A percentile compares a stretch with the other conserved stretches of the same genome.
Conservation (phyloP, 2,888 invertebrate genomes). For the Yponomeuta sedellus region DNA sequence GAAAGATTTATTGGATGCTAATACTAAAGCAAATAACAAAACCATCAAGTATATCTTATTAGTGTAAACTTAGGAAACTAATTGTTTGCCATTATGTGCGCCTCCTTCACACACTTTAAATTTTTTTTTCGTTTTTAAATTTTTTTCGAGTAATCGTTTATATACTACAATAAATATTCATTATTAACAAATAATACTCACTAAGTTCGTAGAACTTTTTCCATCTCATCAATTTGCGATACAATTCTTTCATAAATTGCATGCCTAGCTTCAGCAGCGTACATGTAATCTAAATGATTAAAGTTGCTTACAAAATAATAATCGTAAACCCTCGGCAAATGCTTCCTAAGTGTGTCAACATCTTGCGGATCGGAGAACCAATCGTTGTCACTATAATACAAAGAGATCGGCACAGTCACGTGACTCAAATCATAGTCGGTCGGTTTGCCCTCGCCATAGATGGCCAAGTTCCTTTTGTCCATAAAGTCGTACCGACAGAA, state of each 20-base stretch:
- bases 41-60: too few relatives aligned
- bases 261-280: constrained; percentile 72
- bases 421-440: constrained; percentile 49
- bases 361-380: constrained; percentile 69
- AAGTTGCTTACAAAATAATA: constrained; percentile 71
- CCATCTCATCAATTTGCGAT: constrained; percentile 31
- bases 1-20: too few relatives aligned
- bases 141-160: too few relatives aligned
- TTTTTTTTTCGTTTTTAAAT: too few relatives aligned
- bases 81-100: too few relatives aligned
- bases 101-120: too few relatives aligned
- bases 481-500: constrained; percentile 56
- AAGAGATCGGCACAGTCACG: constrained; percentile 39
- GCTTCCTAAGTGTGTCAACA: constrained; percentile 47
- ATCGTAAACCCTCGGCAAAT: constrained; percentile 69
- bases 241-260: constrained; percentile 68
- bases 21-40: too few relatives aligned
- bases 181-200: background rate
- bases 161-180: too few relatives aligned
- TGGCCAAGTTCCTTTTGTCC: constrained; percentile 32
- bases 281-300: constrained; percentile 81
- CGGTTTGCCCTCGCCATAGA: constrained; percentile 58
- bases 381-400: constrained; percentile 54
- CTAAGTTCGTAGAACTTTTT: constrained; percentile 15
- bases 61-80: too few relatives aligned